Evolutionary conservation across 2,888 invertebrate species (phyloP), one percentile per base, ranked within the genome.

Genomic region (Papilio elwesi): DNA sequence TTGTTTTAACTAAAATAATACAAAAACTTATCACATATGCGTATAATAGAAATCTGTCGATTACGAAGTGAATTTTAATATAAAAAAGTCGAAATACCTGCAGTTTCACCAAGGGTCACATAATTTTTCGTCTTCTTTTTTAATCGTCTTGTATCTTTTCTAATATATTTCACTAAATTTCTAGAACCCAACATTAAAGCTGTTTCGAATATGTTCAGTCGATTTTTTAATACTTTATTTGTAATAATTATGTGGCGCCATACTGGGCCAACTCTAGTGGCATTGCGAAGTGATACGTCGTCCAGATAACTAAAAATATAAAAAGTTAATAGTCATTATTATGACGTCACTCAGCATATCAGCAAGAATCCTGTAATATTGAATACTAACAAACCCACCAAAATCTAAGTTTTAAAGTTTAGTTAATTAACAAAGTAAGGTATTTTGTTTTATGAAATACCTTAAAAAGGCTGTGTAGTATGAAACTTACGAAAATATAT

Each of bases 401-500:
- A 43, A 43, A 43, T 43, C 9, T 43, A 43, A 3, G 43, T 43
- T n/a, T n/a, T n/a, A n/a, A n/a, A n/a, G n/a, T n/a, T n/a, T n/a
- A n/a, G n/a, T n/a, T n/a, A 26, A 26, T 26, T 26, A 26, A 26
- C 26, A 26, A 26, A 26, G 26, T 26, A 26, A 26, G 26, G 26
- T 26, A 26, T 26, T 26, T 26, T 26, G 26, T 26, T 26, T 26
- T 26, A 26, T 26, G 26, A 26, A 26, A 26, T 38, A n/a, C 43
- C 10, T 12, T 43, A 43, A 3, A 0, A 43, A 43, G 4, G 43
- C 5, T 8, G 43, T 7, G n/a, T n/a, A n/a, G 16, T 69, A 66
- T 74, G 70, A 77, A 77, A 91, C 93, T 92, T 81, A 93, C 93
- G 86, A 85, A 80, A 93, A 92, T 89, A 93, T 92, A 80, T 82